A percentile compares a stretch with the other conserved stretches of the same genome.
These are phyloP conservation scores for Drosophila lacicola DNA, from an alignment of 2,888 invertebrate genomes.

Conservation along the genomic window DNA sequence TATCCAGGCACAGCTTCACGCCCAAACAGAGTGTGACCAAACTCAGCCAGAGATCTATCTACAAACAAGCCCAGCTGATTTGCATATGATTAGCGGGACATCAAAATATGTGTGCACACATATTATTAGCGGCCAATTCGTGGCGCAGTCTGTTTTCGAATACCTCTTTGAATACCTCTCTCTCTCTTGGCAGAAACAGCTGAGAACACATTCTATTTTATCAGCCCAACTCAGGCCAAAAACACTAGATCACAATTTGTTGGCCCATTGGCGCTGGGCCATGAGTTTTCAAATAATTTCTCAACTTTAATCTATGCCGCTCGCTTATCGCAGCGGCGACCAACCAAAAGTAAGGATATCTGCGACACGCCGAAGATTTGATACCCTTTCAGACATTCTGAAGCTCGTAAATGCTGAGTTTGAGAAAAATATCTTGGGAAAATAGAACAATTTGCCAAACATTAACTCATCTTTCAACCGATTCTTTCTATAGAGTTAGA, in stretches of 20 bases:
- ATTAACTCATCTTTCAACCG: too few relatives aligned
- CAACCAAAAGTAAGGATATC: not conserved
- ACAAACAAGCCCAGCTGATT: slow-evolving; percentile 27
- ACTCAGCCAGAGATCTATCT: slow-evolving; percentile 4
- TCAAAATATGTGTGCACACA: slow-evolving; percentile 33
- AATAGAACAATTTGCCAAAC: too few relatives aligned
- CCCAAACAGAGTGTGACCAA: slow-evolving; percentile 13
- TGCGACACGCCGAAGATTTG: too few relatives aligned
- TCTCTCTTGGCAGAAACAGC: slow-evolving; percentile 8
- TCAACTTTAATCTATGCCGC: slow-evolving; percentile 9
- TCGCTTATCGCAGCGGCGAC: slow-evolving; percentile 13
- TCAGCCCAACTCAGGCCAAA: slow-evolving; percentile 34
- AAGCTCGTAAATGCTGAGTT: too few relatives aligned
- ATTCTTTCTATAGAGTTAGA: too few relatives aligned
- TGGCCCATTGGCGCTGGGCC: not conserved
- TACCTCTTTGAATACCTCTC: not conserved
- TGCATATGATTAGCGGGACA: slow-evolving; percentile 50
- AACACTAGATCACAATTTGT: slow-evolving; percentile 18
- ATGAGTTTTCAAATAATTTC: not conserved
- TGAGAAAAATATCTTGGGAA: too few relatives aligned
- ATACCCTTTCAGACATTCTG: too few relatives aligned
- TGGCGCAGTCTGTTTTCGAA: slow-evolving; percentile 15
- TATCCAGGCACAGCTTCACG: slow-evolving; percentile 5
- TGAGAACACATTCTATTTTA: slow-evolving; percentile 19
- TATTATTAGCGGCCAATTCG: slow-evolving; percentile 51